These are phyloP conservation scores for Nesometra sesokonis DNA, from an alignment of 35 echinoderm and acorn worm species.

Conservation along the genomic window DNA sequence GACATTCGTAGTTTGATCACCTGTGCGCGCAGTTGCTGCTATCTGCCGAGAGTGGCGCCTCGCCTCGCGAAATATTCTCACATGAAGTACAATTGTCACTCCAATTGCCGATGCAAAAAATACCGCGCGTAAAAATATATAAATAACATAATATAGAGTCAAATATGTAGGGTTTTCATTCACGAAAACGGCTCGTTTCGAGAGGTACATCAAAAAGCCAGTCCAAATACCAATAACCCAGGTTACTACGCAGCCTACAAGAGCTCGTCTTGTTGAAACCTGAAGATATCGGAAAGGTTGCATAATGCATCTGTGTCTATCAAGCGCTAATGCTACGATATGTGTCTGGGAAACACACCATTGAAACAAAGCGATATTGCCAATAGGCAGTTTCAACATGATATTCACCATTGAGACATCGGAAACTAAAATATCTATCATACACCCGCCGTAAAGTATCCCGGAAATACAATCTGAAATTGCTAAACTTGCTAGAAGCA, in stretches of 20 bases:
- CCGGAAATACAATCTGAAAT: not conserved
- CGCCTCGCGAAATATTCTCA: not conserved
- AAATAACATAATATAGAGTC: not conserved
- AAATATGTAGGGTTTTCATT: not conserved
- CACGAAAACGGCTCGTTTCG: not conserved
- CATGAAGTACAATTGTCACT: not conserved
- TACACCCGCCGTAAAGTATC: not conserved
- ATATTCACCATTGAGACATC: not conserved
- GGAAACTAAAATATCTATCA: not conserved
- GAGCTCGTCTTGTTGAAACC: not conserved
- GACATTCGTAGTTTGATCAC: not conserved
- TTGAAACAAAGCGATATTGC: not conserved
- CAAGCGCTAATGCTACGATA: not conserved
- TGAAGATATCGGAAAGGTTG: not conserved
- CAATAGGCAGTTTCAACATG: not conserved
- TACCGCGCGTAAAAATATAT: not conserved
- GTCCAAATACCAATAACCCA: not conserved
- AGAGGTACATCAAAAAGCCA: not conserved
- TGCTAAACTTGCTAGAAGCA: not conserved
- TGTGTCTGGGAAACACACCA: not conserved
- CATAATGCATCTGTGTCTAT: not conserved
- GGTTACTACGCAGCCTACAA: not conserved
- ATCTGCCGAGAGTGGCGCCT: not conserved
- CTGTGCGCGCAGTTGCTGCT: not conserved
- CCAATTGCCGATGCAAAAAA: not conserved